These are phyloP conservation scores for Austrolebias charrua DNA, from an alignment of 2,797 vertebrate species.

Conservation along the genomic window DNA sequence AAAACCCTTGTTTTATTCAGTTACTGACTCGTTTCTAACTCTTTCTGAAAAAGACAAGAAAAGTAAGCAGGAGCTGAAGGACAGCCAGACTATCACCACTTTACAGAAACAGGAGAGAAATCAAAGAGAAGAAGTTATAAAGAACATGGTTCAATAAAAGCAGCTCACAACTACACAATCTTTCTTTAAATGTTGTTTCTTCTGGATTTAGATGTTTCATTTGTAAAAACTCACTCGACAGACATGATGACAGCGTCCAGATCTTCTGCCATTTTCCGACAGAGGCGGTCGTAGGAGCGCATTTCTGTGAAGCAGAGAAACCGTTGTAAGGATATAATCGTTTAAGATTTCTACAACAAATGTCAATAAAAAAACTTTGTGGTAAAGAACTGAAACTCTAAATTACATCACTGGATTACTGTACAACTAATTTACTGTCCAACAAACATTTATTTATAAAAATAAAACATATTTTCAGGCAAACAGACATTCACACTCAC, in stretches of 20 bases:
- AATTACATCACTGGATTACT: too few relatives aligned
- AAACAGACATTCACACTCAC: too few relatives aligned
- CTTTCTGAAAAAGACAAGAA: not conserved
- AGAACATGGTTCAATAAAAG: not conserved
- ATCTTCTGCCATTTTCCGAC: slow-evolving; percentile 86
- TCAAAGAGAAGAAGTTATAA: too few relatives aligned
- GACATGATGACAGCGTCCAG: slow-evolving; percentile 91
- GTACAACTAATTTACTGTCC: too few relatives aligned
- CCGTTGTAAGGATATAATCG: too few relatives aligned
- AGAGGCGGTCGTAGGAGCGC: slow-evolving; percentile 89
- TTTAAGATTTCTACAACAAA: not conserved
- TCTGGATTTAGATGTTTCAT: not conserved
- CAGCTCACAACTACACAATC: too few relatives aligned
- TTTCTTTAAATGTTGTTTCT: not conserved
- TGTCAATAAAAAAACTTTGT: not conserved
- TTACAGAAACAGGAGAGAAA: not conserved
- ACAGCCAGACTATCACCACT: not conserved
- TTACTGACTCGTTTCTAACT: fast-evolving
- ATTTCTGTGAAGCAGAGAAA: slow-evolving; percentile 76
- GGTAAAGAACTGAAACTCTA: too few relatives aligned
- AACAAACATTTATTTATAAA: too few relatives aligned
- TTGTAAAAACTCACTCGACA: slow-evolving; percentile 86
- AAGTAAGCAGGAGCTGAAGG: not conserved
- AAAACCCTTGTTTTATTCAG: not conserved
- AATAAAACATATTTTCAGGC: too few relatives aligned